These are phyloP conservation scores for Bolinopsis microptera DNA, from an alignment of 37 sponge, comb jelly and placozoan genomes.

Conservation along the genomic window DNA sequence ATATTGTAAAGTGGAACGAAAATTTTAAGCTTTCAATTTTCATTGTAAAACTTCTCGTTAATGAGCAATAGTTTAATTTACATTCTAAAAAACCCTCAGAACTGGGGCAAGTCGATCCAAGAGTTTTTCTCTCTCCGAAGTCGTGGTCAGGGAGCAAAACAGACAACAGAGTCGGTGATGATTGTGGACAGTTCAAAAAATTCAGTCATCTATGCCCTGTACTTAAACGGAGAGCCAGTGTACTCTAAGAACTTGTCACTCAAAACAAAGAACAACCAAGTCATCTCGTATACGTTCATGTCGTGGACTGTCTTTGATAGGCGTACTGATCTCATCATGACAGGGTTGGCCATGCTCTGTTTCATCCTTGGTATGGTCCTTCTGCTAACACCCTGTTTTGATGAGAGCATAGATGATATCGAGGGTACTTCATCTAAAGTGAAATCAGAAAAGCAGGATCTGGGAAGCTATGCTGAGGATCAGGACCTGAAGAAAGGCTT, in stretches of 20 bases:
- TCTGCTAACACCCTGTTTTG: conserved; percentile 27
- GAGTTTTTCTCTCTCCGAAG: neutral
- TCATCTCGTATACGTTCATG: conserved; percentile 33
- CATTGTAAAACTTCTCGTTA: too few relatives aligned
- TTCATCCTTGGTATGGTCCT: conserved; percentile 30
- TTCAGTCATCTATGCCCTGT: neutral
- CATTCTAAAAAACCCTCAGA: too few relatives aligned
- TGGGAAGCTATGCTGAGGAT: neutral
- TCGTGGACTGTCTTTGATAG: conserved; percentile 3
- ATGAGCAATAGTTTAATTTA: too few relatives aligned
- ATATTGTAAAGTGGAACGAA: too few relatives aligned
- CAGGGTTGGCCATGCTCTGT: neutral
- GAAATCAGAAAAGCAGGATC: neutral
- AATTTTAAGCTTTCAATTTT: too few relatives aligned
- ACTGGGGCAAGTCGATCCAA: neutral
- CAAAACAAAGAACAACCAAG: neutral
- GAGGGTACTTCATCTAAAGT: neutral
- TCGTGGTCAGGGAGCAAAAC: neutral
- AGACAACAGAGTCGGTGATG: conserved; percentile 3
- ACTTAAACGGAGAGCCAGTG: conserved; percentile 8
- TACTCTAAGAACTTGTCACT: conserved; percentile 22
- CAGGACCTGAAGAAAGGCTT: neutral
- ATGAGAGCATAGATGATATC: neutral
- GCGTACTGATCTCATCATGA: neutral
- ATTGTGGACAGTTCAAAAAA: conserved; percentile 16